Conservation (phyloP, 2,113 vertebrate genomes). For the Galbula dea region DNA sequence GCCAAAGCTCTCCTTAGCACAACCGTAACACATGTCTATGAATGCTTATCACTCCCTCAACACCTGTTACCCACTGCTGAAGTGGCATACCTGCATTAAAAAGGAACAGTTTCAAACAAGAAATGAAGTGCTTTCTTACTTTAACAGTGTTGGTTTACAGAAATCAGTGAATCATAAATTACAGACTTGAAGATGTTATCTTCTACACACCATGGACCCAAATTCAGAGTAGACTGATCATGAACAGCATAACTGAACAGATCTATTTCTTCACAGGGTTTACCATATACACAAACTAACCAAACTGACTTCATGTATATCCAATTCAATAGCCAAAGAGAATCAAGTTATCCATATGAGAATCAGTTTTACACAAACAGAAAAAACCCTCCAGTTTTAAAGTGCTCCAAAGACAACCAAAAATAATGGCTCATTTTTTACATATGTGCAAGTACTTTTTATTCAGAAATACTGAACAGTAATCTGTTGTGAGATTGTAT, state of each 20-base stretch:
- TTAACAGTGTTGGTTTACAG: neutral
- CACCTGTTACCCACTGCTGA: neutral
- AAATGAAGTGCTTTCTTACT: neutral
- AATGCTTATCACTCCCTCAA: neutral
- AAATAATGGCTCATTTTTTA: neutral
- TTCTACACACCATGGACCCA: neutral
- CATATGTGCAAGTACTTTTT: neutral
- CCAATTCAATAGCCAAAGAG: conserved; percentile 2
- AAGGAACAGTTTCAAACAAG: neutral
- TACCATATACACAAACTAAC: neutral
- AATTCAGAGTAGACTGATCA: neutral
- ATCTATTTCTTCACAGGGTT: neutral
- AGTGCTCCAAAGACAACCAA: neutral
- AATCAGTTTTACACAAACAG: conserved; percentile 41
- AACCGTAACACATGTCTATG: neutral
- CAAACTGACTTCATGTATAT: neutral
- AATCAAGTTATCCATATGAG: neutral
- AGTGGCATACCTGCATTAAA: neutral
- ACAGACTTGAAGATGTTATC: neutral
- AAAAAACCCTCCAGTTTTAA: neutral
- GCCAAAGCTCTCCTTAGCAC: neutral
- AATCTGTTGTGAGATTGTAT: neutral
- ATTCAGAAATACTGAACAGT: neutral
- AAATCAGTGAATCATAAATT: neutral
- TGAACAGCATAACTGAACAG: neutral